Evolutionary conservation across 2,797 vertebrate species (phyloP).

Genomic region (Lerista edwardsae): DNA sequence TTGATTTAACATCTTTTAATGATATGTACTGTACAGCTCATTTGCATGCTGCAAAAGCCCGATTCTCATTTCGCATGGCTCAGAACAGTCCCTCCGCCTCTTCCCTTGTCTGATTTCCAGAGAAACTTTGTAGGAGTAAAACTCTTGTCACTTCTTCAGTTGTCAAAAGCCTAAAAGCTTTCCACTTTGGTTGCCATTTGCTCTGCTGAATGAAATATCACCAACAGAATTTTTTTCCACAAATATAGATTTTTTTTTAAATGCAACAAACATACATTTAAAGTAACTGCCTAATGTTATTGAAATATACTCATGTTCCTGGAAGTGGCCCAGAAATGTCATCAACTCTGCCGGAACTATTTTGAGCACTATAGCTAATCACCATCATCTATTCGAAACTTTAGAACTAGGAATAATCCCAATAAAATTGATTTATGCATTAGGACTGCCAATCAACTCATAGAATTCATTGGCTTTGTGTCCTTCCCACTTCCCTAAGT

Average conservation of each 20-base stretch:
- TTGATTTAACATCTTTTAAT: neutral
- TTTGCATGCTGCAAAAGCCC: slow-evolving; percentile 10
- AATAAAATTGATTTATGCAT: neutral
- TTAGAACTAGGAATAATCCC: neutral
- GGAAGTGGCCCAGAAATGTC: slow-evolving; percentile 5
- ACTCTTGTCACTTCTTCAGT: neutral
- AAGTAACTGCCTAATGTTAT: neutral
- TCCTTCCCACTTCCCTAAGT: neutral
- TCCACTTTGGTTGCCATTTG: neutral
- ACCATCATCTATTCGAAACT: neutral
- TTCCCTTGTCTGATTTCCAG: neutral
- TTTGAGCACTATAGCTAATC: neutral
- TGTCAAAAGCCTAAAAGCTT: slow-evolving; percentile 21
- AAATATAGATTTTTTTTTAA: neutral
- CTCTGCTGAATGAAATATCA: neutral
- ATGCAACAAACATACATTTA: neutral
- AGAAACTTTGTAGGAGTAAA: neutral
- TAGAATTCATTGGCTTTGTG: neutral
- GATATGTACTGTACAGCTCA: neutral
- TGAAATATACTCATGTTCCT: slow-evolving; percentile 5
- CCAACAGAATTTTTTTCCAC: neutral
- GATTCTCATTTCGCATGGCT: neutral
- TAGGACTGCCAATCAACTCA: neutral
- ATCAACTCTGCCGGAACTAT: neutral
- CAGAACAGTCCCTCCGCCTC: neutral